These are phyloP conservation scores for Ectropis grisescens DNA, from an alignment of 1,140 invertebrate species.

Conservation along the genomic window DNA sequence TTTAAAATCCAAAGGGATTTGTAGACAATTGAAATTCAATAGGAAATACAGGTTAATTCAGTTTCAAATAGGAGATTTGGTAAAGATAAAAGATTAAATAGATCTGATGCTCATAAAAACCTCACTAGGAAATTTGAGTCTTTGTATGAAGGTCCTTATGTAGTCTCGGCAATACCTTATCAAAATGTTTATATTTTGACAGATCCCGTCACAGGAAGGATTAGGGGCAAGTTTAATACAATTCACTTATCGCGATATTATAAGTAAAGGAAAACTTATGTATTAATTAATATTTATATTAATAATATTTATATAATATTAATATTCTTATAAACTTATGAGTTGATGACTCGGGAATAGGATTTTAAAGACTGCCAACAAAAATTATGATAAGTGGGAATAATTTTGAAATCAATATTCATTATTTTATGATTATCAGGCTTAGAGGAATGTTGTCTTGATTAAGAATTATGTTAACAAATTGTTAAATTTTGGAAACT, in stretches of 20 bases:
- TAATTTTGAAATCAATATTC: no score
- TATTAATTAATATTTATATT: no score
- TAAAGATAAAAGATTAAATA: conserved; percentile 14
- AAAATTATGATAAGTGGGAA: no score
- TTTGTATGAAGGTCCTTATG: conserved; percentile 13
- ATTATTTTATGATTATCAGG: no score
- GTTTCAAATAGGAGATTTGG: conserved; percentile 8
- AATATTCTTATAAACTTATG: no score
- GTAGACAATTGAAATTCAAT: conserved; percentile 5
- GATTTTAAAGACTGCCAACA: no score
- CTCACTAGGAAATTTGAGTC: conserved; percentile 15
- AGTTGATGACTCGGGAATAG: no score
- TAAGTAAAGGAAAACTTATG: neutral
- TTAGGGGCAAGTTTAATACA: conserved; percentile 12
- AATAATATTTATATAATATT: no score
- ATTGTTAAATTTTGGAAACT: no score
- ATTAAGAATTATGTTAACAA: no score
- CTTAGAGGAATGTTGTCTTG: no score
- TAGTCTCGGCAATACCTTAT: conserved; percentile 9
- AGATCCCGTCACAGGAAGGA: conserved; percentile 1
- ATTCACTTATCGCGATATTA: conserved; percentile 9
- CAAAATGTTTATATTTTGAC: conserved; percentile 16
- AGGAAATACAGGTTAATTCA: conserved; percentile 8
- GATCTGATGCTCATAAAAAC: conserved; percentile 12
- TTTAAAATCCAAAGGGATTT: neutral